Conservation (phyloP, 2,113 vertebrate species). For the Labeo rohita region DNA sequence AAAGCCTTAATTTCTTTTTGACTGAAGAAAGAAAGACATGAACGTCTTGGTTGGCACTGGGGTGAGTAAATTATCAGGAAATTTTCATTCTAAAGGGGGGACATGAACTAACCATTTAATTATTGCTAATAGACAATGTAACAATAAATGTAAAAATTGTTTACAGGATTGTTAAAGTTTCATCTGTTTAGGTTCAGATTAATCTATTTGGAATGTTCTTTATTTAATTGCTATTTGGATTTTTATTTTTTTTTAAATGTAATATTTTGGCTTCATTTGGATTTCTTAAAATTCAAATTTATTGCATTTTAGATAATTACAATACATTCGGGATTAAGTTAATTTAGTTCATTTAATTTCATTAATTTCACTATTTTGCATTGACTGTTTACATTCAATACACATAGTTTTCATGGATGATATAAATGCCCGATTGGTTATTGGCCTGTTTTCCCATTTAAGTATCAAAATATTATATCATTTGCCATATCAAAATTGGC, state of each 20-base stretch:
- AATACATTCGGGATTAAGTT: background rate
- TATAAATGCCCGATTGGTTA: background rate
- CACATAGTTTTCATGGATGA: background rate
- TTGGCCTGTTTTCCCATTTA: background rate
- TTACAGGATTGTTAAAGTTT: background rate
- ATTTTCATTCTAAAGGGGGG: too few species aligned
- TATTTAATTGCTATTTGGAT: background rate
- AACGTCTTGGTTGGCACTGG: too few species aligned
- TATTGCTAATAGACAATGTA: background rate
- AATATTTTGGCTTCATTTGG: background rate
- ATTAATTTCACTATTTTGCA: background rate
- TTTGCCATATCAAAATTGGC: background rate
- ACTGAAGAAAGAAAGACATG: too few species aligned
- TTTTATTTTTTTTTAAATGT: background rate
- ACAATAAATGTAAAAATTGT: background rate
- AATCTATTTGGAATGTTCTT: background rate
- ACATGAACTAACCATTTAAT: too few species aligned
- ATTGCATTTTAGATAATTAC: background rate
- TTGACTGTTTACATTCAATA: background rate
- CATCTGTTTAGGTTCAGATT: background rate
- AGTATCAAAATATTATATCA: too few species aligned
- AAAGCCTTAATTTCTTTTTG: too few species aligned
- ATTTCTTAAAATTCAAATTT: background rate
- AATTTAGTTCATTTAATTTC: background rate
- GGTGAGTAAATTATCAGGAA: too few species aligned